These are phyloP conservation scores for Sitobion miscanthi DNA, from an alignment of 1,140 invertebrate genomes.

Conservation along the genomic window DNA sequence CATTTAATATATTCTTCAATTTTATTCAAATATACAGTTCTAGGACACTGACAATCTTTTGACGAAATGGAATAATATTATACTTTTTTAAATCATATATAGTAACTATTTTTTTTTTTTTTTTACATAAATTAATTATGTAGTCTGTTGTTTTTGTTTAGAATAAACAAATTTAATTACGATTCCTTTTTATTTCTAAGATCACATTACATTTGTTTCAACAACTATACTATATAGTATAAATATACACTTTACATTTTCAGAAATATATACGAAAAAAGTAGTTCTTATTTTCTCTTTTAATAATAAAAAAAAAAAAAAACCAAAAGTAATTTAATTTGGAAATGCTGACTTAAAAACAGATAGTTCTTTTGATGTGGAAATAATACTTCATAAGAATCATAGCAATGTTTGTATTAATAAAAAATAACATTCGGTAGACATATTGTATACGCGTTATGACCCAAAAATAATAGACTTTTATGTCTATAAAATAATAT, in stretches of 20 bases:
- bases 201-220: background rate
- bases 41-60: background rate
- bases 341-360: background rate
- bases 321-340: background rate
- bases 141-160: background rate
- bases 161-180: slow-evolving; percentile 32
- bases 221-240: background rate
- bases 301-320: background rate
- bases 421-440: background rate
- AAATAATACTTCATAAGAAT: background rate
- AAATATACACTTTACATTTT: background rate
- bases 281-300: background rate
- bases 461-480: background rate
- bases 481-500: background rate
- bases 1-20: background rate
- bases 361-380: background rate
- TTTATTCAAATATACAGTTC: background rate
- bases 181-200: background rate
- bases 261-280: background rate
- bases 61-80: background rate
- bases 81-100: background rate
- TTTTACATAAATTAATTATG: slow-evolving; percentile 20
- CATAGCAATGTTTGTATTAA: background rate
- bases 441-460: background rate
- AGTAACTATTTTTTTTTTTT: background rate